phyloP scores from a whole-genome alignment of 2,888 invertebrate species.

The Pheosia tremula region DNA sequence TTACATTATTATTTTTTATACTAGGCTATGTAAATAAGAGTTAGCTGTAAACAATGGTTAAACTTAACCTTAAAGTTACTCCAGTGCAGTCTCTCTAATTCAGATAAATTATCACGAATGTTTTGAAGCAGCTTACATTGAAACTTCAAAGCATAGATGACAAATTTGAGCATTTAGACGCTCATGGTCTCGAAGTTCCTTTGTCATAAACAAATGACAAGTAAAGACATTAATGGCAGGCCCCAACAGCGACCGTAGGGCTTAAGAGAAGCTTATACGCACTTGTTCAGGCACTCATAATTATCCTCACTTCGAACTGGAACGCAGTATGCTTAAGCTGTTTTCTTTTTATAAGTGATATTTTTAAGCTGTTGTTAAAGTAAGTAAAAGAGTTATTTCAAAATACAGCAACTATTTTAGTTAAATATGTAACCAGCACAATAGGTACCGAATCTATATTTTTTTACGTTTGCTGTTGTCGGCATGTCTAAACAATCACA shows the following conservation, averaged over 20 bases:
- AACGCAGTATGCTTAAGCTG: not conserved
- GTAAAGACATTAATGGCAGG: not conserved
- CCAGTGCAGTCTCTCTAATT: not conserved
- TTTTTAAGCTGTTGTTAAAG: too few species aligned
- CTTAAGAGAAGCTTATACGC: not conserved
- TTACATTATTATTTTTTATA: too few species aligned
- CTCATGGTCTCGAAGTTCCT: not conserved
- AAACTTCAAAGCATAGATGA: not conserved
- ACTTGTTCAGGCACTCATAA: not conserved
- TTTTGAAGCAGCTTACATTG: not conserved
- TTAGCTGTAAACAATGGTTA: not conserved
- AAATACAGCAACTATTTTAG: too few species aligned
- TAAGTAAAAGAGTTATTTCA: too few species aligned
- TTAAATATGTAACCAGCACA: too few species aligned
- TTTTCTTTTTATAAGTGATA: not conserved
- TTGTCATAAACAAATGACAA: conserved; percentile 2
- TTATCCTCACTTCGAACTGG: not conserved
- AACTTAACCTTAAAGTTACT: not conserved
- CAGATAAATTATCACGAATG: not conserved
- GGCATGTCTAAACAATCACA: too few species aligned
- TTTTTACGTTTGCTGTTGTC: too few species aligned
- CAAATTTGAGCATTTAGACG: not conserved
- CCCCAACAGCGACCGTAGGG: not conserved
- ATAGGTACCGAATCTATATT: too few species aligned
- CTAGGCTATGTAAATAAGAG: too few species aligned